phyloP scores from a whole-genome alignment of 2,113 vertebrate species.

The Philantomba maxwellii region DNA sequence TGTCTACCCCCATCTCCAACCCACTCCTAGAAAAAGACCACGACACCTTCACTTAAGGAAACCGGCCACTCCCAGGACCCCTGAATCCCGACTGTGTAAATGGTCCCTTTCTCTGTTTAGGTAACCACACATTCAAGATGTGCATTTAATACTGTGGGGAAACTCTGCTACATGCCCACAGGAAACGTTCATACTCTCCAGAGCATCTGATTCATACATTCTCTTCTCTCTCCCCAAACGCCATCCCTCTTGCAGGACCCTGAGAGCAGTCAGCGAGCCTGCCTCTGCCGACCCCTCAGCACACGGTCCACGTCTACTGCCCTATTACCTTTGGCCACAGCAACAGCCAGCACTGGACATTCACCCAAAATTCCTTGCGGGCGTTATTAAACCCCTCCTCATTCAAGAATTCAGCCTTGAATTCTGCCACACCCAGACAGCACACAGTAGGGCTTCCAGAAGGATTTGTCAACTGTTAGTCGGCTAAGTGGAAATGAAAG shows the following conservation, averaged over 20 bases:
- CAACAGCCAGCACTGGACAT: accelerated
- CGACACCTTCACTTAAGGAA: accelerated
- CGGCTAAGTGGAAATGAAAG: neutral
- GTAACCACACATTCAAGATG: neutral
- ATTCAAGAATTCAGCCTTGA: neutral
- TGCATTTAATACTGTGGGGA: neutral
- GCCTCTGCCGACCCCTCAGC: accelerated
- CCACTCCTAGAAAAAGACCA: neutral
- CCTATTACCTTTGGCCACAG: accelerated
- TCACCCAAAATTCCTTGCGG: neutral
- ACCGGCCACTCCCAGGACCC: neutral
- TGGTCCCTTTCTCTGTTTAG: neutral
- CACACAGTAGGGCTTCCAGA: neutral
- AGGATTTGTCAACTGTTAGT: neutral
- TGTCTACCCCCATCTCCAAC: neutral
- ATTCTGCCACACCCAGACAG: accelerated
- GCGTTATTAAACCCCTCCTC: neutral
- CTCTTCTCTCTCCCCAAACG: accelerated
- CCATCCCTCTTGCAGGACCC: accelerated
- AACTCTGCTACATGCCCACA: accelerated
- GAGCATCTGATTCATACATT: neutral
- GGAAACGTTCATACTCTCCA: neutral
- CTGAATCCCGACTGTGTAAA: neutral
- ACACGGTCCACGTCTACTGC: accelerated
- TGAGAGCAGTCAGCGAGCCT: too few relatives aligned